phyloP scores from a whole-genome alignment of 1,140 invertebrate species.

The Drosophila virilis region DNA sequence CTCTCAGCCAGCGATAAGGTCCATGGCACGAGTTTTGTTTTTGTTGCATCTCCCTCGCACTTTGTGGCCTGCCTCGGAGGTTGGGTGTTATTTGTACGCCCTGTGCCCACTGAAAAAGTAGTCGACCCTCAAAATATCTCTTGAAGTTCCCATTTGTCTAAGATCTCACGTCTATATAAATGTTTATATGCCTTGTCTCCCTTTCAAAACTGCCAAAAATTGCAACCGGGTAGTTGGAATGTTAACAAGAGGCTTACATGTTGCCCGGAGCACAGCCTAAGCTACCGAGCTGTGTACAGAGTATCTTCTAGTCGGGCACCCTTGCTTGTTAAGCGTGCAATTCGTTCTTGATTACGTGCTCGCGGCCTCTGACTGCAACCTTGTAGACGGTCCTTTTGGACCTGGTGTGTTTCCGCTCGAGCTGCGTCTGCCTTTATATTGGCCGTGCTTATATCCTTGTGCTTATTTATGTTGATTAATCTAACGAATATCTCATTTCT shows the following conservation, averaged over 20 bases:
- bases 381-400: not conserved
- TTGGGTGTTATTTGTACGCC: not conserved
- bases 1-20: no score
- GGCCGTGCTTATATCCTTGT: not conserved
- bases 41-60: not conserved
- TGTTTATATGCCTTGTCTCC: no score
- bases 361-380: conserved; percentile 37
- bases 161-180: no score
- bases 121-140: no score
- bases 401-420: no score
- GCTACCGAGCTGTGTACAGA: not conserved
- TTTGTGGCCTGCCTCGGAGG: not conserved
- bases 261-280: no score
- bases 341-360: conserved; percentile 56
- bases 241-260: no score
- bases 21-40: not conserved
- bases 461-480: conserved; percentile 54
- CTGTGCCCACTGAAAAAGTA: not conserved
- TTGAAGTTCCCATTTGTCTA: no score
- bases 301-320: not conserved
- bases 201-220: no score
- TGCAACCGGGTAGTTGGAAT: no score
- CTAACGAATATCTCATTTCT: conserved; percentile 65
- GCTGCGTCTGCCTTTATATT: conserved; percentile 41
- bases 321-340: conserved; percentile 44